These are phyloP conservation scores for Ichneumon xanthorius DNA, from an alignment of 2,888 invertebrate species.

Conservation along the genomic window DNA sequence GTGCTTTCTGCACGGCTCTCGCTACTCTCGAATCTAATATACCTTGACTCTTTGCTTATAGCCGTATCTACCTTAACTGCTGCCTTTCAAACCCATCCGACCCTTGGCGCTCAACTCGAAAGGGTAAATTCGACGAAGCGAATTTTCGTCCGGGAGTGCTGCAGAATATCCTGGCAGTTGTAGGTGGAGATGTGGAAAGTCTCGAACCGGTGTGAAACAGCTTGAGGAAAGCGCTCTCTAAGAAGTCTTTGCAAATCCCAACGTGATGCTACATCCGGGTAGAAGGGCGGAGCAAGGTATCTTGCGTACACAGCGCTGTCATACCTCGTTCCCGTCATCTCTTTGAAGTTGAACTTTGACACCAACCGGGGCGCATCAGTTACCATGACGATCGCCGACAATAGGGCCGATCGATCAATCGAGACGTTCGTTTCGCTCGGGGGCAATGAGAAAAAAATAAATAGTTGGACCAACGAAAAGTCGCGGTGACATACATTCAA, in stretches of 20 bases:
- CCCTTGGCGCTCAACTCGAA: background rate
- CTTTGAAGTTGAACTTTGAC: background rate
- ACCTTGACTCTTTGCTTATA: background rate
- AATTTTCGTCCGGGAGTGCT: slow-evolving; percentile 3
- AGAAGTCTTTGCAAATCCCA: background rate
- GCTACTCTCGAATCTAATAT: background rate
- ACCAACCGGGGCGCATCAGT: background rate
- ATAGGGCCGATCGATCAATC: background rate
- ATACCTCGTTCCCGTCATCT: background rate
- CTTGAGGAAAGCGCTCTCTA: background rate
- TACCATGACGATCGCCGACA: background rate
- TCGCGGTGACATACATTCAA: background rate
- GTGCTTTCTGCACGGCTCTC: background rate
- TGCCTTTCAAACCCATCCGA: background rate
- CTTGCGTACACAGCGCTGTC: background rate
- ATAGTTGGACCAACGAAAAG: background rate
- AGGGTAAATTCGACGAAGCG: slow-evolving; percentile 2
- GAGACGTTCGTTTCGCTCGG: background rate
- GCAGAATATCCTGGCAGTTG: background rate
- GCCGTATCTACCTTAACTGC: background rate
- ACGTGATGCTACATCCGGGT: background rate
- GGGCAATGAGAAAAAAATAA: background rate
- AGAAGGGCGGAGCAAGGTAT: background rate
- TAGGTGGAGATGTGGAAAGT: background rate
- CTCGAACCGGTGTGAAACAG: background rate